These are phyloP conservation scores for Bucco capensis DNA, from an alignment of 2,113 vertebrate genomes.

Conservation along the genomic window DNA sequence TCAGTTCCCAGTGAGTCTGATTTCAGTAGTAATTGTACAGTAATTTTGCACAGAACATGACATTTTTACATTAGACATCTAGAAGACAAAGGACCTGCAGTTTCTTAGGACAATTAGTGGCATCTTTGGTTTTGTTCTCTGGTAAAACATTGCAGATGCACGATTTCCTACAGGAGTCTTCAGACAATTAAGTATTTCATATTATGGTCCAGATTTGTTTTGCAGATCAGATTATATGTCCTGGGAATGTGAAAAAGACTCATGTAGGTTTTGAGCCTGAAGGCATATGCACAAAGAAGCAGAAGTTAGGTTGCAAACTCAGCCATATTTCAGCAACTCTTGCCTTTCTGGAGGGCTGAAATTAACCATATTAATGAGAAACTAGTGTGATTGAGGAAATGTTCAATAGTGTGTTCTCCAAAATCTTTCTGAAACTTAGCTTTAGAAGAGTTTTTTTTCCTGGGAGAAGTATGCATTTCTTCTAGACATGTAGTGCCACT, in stretches of 20 bases:
- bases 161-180: background rate
- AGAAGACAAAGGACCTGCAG: background rate
- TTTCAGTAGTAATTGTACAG: background rate
- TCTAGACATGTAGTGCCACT: fast-evolving
- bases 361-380: background rate
- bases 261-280: background rate
- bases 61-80: background rate
- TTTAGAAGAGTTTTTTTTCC: background rate
- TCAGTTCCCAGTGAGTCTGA: background rate
- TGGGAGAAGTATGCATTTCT: background rate
- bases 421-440: background rate
- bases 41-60: background rate
- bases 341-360: background rate
- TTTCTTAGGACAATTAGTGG: background rate
- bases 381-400: background rate
- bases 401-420: background rate
- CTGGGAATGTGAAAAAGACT: background rate
- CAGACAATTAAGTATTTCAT: background rate
- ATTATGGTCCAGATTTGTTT: background rate
- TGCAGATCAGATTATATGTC: background rate
- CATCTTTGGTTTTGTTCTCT: background rate
- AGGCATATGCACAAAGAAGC: background rate
- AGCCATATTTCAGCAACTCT: background rate
- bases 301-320: background rate
- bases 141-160: background rate